Evolutionary conservation across 2,797 vertebrate genomes (phyloP), one percentile per base, ranked within the genome.

Genomic region (Enteromius radiatus): DNA sequence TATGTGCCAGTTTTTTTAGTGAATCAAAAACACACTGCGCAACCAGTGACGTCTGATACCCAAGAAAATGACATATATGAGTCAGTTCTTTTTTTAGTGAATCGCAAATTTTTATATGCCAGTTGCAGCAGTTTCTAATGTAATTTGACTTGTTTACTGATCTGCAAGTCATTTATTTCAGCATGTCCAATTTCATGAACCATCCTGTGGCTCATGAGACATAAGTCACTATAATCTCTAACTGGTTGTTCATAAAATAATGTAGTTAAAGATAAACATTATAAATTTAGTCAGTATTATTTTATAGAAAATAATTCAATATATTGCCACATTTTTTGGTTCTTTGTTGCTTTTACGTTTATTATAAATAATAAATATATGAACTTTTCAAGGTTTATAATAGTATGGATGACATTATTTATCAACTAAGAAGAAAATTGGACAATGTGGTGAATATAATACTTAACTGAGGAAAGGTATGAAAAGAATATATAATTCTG

Each of bases 401-500:
- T 38, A 23, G 49, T 26, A 17, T 38, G 21, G 21, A 4, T 41
- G 73, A 75, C 78, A 45, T 80, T 63, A 84, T 89, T 86, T 74
- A 77, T 61, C 81, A 84, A 65, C 49, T 28, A 43, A 52, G 54
- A 69, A 38, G 71, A 45, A 45, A 79, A 78, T 28, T 65, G 9
- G 14, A 63, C 54, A 75, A 56, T 75, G 49, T 77, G 45, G 81
- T 69, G 33, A 63, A 78, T 81, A 68, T 76, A 71, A 78, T 76
- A 71, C 52, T 63, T 70, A 59, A 69, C 19, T 31, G 64, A 68
- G 52, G 23, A 59, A 43, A 67, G 28, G 49, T 61, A 71, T 85
- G 80, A 80, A 76, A 82, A 38, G 43, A 74, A 84, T 75, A 38
- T 84, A 52, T 31, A 74, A 76, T 52, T 17, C 54, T 28, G n/a